These are phyloP conservation scores for Paradisaea rubra DNA, from an alignment of 2,113 vertebrate species.

Conservation along the genomic window DNA sequence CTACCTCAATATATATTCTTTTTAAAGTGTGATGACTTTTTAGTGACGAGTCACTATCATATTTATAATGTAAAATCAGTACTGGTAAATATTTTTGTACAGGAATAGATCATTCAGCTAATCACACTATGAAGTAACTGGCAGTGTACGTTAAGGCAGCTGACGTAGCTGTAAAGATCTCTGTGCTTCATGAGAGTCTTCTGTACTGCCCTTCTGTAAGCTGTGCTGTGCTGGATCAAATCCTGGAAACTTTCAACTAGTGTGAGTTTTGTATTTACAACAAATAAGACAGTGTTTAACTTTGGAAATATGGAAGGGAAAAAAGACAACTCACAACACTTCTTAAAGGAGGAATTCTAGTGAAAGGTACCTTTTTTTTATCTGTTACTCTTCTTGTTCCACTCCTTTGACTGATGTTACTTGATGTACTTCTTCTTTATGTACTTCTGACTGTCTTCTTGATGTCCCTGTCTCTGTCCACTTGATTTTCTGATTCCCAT, in stretches of 20 bases:
- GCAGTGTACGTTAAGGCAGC: neutral
- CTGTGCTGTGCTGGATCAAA: neutral
- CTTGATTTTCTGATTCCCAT: neutral
- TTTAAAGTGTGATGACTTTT: neutral
- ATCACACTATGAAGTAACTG: neutral
- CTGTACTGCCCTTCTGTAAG: neutral
- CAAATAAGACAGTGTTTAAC: neutral
- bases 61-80: neutral
- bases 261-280: neutral
- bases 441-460: neutral
- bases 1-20: neutral
- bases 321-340: neutral
- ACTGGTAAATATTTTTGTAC: neutral
- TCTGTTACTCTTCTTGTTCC: neutral
- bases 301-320: neutral
- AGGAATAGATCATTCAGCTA: neutral
- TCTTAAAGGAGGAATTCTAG: neutral
- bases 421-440: neutral
- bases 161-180: neutral
- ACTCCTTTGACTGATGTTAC: neutral
- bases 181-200: rapidly evolving
- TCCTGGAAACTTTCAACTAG: neutral
- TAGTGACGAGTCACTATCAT: neutral
- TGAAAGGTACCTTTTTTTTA: neutral
- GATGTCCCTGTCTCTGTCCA: neutral